Evolutionary conservation across 1,140 invertebrate species (phyloP).

Genomic region (Cydia strobilella): DNA sequence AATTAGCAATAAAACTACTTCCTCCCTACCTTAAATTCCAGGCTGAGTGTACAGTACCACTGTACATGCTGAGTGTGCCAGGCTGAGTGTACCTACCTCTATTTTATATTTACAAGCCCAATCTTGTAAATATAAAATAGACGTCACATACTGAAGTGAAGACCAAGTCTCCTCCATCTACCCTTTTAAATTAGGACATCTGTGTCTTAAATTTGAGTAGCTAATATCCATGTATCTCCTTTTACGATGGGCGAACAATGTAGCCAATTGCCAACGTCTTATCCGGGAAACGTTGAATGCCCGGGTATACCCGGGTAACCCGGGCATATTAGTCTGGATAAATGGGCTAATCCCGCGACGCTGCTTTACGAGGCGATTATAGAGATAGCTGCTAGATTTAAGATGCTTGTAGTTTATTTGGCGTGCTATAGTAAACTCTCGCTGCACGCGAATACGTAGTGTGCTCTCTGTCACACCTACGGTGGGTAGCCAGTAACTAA

Average conservation of each 20-base stretch:
- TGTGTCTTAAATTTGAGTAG: not conserved
- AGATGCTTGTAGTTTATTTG: slow-evolving; percentile 20
- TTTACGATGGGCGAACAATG: slow-evolving; percentile 50
- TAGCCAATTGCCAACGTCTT: slow-evolving; percentile 46
- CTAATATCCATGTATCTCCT: slow-evolving; percentile 34
- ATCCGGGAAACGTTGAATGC: slow-evolving; percentile 24
- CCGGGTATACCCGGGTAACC: slow-evolving; percentile 34
- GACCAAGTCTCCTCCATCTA: not conserved
- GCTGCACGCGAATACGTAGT: no score
- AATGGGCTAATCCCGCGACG: slow-evolving; percentile 41
- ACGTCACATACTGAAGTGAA: not conserved
- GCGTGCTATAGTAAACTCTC: not conserved
- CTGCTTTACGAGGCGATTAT: slow-evolving; percentile 45
- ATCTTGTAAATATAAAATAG: no score
- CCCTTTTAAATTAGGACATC: not conserved
- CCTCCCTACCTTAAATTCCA: no score
- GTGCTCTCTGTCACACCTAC: no score
- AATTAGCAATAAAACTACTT: no score
- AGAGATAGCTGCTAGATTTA: slow-evolving; percentile 34
- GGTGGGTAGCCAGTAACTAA: no score
- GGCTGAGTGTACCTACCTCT: no score
- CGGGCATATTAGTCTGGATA: slow-evolving; percentile 24
- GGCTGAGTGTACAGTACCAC: no score
- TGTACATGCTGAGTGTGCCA: no score
- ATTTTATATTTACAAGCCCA: no score